Conservation (phyloP, 2,113 vertebrate genomes). For the Equus quagga region DNA sequence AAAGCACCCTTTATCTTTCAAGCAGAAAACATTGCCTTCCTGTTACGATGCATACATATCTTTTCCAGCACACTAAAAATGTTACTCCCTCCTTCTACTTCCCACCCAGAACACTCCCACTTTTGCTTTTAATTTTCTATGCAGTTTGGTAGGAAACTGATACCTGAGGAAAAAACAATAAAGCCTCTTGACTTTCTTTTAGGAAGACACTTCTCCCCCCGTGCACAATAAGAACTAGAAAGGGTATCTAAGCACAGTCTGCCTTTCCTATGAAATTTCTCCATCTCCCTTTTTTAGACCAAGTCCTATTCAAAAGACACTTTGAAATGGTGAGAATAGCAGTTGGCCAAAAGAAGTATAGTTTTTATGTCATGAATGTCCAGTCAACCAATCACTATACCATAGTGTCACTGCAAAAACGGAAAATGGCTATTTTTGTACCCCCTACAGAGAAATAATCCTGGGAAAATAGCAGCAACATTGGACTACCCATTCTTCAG, state of each 20-base stretch:
- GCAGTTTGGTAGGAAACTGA: neutral
- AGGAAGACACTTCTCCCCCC: neutral
- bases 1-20: neutral
- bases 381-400: neutral
- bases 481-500: neutral
- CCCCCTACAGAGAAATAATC: neutral
- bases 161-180: constrained; percentile 21
- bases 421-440: neutral
- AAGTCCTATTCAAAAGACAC: neutral
- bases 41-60: fast-evolving
- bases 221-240: neutral
- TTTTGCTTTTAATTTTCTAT: neutral
- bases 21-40: neutral
- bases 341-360: neutral
- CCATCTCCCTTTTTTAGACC: neutral
- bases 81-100: neutral
- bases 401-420: neutral
- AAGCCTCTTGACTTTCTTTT: neutral
- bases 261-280: neutral
- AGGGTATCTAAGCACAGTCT: neutral
- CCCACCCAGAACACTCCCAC: neutral
- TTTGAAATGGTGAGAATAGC: neutral
- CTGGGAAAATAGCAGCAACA: neutral
- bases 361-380: neutral
- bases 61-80: neutral